These are phyloP conservation scores for Catocala sponsa DNA, from an alignment of 2,888 invertebrate species.

Conservation along the genomic window DNA sequence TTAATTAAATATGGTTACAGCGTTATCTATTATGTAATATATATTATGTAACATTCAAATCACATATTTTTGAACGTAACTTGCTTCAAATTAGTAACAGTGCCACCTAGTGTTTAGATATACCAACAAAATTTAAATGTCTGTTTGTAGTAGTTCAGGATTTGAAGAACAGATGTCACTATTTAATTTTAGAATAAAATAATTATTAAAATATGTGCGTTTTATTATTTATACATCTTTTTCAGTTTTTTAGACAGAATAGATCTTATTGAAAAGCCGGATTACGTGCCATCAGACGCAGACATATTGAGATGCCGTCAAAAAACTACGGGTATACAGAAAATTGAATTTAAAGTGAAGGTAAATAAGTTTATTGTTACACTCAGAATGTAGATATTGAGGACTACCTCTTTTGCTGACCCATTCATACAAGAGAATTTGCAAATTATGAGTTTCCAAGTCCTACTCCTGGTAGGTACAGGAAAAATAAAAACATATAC, in stretches of 20 bases:
- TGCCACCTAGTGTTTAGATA: conserved; percentile 24
- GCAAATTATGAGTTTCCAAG: too few relatives aligned
- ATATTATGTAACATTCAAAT: background rate
- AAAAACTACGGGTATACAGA: conserved; percentile 92
- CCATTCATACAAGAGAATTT: too few relatives aligned
- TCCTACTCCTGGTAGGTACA: too few relatives aligned
- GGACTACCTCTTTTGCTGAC: too few relatives aligned
- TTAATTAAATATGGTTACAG: background rate
- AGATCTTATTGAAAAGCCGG: conserved; percentile 88
- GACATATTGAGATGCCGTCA: conserved; percentile 93
- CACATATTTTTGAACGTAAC: background rate
- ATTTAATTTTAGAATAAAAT: background rate
- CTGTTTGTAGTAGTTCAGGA: background rate
- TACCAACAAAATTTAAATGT: too few relatives aligned
- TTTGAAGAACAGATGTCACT: conserved; percentile 32
- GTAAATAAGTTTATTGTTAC: conserved; percentile 52
- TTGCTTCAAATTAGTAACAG: background rate
- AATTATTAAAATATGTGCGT: background rate
- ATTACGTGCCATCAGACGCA: conserved; percentile 92
- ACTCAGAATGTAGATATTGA: too few relatives aligned
- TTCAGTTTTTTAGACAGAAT: conserved; percentile 92
- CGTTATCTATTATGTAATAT: conserved; percentile 34
- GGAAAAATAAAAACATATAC: too few relatives aligned
- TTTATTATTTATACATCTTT: conserved; percentile 26
- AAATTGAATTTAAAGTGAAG: conserved; percentile 92